These are phyloP conservation scores for Myotis daubentonii DNA, from an alignment of 2,797 vertebrate genomes.

Conservation along the genomic window DNA sequence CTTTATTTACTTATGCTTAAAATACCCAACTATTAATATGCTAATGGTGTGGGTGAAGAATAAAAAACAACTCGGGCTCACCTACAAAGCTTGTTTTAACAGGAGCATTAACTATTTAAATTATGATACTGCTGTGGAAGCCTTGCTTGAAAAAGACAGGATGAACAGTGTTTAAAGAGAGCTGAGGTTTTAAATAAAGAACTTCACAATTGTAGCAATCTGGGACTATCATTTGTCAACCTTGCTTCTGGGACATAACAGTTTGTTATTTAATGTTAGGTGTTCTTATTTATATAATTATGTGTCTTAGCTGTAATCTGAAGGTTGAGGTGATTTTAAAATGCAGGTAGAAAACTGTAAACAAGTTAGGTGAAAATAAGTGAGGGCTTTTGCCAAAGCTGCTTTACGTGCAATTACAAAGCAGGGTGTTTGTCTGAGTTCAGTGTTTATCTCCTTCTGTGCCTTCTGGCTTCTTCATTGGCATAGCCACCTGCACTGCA, in stretches of 20 bases:
- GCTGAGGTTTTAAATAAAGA: slow-evolving; percentile 61
- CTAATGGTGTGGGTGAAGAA: slow-evolving; percentile 43
- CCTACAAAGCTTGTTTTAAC: slow-evolving; percentile 66
- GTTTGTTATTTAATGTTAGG: slow-evolving; percentile 38
- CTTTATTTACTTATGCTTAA: slow-evolving; percentile 75
- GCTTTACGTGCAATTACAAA: neutral
- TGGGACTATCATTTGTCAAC: slow-evolving; percentile 60
- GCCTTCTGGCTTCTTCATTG: neutral
- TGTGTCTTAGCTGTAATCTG: slow-evolving; percentile 37
- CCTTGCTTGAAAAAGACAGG: slow-evolving; percentile 66
- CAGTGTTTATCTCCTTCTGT: neutral
- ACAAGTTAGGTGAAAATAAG: neutral
- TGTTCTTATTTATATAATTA: slow-evolving; percentile 61
- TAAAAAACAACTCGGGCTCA: slow-evolving; percentile 71
- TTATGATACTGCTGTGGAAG: slow-evolving; percentile 67
- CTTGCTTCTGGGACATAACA: slow-evolving; percentile 7
- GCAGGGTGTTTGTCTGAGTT: neutral
- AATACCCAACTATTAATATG: slow-evolving; percentile 74
- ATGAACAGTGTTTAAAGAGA: slow-evolving; percentile 62
- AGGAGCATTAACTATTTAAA: slow-evolving; percentile 73
- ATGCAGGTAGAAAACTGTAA: slow-evolving; percentile 40
- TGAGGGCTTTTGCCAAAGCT: neutral
- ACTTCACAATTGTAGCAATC: slow-evolving; percentile 17
- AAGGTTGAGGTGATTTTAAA: slow-evolving; percentile 62
- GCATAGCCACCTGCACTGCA: neutral